A percentile compares a stretch with the other conserved stretches of the same genome.
Conservation (phyloP, 2,797 vertebrate genomes). For the Acanthornis magna region DNA sequence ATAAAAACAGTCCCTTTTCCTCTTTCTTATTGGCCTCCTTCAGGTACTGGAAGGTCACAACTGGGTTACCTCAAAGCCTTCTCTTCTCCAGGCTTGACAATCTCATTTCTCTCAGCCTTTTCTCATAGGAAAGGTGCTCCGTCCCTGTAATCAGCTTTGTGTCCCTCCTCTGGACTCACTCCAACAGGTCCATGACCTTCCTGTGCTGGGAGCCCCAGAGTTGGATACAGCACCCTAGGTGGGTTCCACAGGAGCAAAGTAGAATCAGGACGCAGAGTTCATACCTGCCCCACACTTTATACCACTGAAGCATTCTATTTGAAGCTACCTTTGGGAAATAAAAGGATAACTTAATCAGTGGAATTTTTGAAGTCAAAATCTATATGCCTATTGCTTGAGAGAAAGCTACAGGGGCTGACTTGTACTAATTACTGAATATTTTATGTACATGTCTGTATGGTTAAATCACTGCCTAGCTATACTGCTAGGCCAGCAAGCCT, state of each 20-base stretch:
- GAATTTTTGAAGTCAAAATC: not conserved
- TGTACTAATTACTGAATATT: not conserved
- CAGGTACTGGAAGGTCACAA: not conserved
- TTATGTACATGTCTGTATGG: not conserved
- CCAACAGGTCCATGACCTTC: not conserved
- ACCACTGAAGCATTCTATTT: not conserved
- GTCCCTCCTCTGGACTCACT: not conserved
- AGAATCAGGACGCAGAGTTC: not conserved
- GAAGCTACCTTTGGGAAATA: not conserved
- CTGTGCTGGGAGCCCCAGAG: not conserved
- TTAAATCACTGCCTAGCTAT: not conserved
- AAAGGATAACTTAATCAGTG: not conserved
- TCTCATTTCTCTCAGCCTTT: not conserved
- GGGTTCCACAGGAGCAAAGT: not conserved
- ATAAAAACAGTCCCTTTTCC: not conserved
- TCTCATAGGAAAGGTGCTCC: not conserved
- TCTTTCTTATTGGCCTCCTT: not conserved
- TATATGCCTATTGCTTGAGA: not conserved
- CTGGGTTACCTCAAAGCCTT: not conserved
- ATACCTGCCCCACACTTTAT: not conserved
- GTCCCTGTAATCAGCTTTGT: not conserved
- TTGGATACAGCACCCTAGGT: not conserved
- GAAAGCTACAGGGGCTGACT: not conserved
- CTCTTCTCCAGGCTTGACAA: not conserved
- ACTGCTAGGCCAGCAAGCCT: not conserved